Base-by-base conservation (phyloP, 2,797 vertebrate genomes). In the Falco berigora region DNA sequence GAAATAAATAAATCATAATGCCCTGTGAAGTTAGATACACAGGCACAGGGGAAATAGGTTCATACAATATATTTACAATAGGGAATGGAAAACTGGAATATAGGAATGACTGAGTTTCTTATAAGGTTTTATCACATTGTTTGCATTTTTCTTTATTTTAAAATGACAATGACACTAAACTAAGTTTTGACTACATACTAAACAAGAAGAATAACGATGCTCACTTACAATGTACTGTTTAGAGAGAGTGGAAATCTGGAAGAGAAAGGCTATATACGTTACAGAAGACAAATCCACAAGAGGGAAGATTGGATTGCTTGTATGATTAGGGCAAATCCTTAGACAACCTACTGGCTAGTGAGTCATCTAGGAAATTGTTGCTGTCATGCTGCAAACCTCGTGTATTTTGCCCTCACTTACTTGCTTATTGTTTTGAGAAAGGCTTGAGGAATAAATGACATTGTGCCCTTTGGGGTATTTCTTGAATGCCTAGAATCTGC, bases 11-110 rank as follows among this genome's bases (percentile, higher is more conserved):
- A 53, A 36, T 61, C 27, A 44, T 53, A 86, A 56, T 72, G 49
- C 19, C 14, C 25, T 63, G 16, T 64, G 44, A 56, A 59, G 46
- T 63, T 19, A 80, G 61, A 38, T 42, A 44, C 34, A 83, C 8
- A 76, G 17, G 4, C 7, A 55, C 8, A 24, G 32, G 18, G 13
- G 34, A 76, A 73, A 71, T 27, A 67, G 0, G 0, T 62, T 74
- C 10, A 8, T 23, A 73, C 69, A 4, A 55, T 59, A 38, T 32
- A 42, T 55, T 67, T 38, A 56, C 28, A 92, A 80, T 5, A 53
- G n/a, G 25, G 79, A 79, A 69, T 28, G 15, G 36, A n/a, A 93
- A 92, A 76, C 61, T 40, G 44, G 40, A 88, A 40, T 30, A 42
- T 17, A 58, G 6, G 6, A 76, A 61, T 46, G 12, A 46, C 12